phyloP scores from a whole-genome alignment of 2,797 vertebrate genomes.

The Melanotaenia nigrans region DNA sequence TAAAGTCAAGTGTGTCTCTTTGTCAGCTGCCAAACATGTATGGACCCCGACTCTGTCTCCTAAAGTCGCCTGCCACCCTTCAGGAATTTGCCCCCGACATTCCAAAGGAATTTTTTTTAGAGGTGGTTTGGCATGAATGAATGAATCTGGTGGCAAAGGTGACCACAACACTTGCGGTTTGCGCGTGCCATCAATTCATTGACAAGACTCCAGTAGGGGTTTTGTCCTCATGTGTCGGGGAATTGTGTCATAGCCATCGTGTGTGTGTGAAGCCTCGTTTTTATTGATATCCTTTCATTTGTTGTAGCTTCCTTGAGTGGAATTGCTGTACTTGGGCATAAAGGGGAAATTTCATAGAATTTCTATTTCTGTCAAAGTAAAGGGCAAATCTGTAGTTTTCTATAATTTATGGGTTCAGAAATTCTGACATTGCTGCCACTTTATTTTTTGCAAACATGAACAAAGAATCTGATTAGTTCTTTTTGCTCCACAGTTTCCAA shows the following conservation, averaged over 20 bases:
- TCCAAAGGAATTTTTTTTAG: conserved; percentile 49
- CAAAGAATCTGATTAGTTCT: no score
- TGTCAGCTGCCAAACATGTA: conserved; percentile 50
- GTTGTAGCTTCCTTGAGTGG: not conserved
- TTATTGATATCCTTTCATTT: conserved; percentile 6
- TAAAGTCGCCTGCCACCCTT: conserved; percentile 26
- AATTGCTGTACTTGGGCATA: conserved; percentile 10
- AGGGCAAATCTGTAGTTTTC: conserved; percentile 2
- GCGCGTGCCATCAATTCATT: conserved; percentile 61
- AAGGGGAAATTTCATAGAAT: not conserved
- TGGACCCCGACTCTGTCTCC: conserved; percentile 48
- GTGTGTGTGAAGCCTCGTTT: conserved; percentile 1
- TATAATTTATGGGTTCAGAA: not conserved
- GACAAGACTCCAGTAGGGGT: conserved; percentile 34
- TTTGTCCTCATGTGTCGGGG: conserved; percentile 31
- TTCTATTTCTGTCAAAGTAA: conserved; percentile 3
- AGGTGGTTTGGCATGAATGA: conserved; percentile 42
- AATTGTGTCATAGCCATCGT: conserved; percentile 14
- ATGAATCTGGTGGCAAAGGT: conserved; percentile 63
- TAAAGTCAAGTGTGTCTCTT: conserved; percentile 54
- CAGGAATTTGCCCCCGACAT: conserved; percentile 68
- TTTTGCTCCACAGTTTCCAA: not conserved
- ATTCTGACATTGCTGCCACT: not conserved
- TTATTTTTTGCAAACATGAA: no score
- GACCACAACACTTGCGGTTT: conserved; percentile 67